Evolutionary conservation across 2,888 invertebrate genomes (phyloP).

Genomic region (Hoplodrina ambigua): DNA sequence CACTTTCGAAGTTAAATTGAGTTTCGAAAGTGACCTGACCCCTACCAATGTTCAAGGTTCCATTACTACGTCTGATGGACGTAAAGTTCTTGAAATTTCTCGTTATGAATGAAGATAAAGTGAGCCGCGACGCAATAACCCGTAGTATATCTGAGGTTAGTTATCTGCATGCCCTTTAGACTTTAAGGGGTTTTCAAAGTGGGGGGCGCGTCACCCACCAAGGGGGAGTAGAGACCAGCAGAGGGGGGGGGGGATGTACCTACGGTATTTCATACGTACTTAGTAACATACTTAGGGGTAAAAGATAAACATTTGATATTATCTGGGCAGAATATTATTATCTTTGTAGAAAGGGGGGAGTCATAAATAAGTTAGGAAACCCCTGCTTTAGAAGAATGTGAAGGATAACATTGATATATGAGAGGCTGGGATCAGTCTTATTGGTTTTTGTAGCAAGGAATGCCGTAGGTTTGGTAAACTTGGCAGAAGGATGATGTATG

Average conservation of each 20-base stretch:
- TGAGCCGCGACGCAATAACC: conserved; percentile 22
- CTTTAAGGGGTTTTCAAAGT: not conserved
- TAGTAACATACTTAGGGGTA: too few relatives aligned
- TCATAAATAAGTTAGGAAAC: too few relatives aligned
- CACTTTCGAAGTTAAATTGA: conserved; percentile 31
- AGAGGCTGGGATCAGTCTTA: not conserved
- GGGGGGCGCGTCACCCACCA: too few relatives aligned
- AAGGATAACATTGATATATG: not conserved
- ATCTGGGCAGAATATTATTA: too few relatives aligned
- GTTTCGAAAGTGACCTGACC: conserved; percentile 32
- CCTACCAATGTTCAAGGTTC: conserved; percentile 13
- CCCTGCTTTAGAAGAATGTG: not conserved
- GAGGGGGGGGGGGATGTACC: too few relatives aligned
- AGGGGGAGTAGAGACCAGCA: too few relatives aligned
- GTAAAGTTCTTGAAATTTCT: conserved; percentile 26
- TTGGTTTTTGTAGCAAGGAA: not conserved
- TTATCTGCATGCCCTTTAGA: conserved; percentile 44
- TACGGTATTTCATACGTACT: too few relatives aligned
- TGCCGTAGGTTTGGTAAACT: not conserved
- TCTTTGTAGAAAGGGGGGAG: too few relatives aligned
- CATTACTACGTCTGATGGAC: conserved; percentile 5
- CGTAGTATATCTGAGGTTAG: conserved; percentile 31
- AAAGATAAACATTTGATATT: too few relatives aligned
- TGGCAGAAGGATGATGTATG: not conserved
- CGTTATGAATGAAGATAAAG: conserved; percentile 37